Base-by-base conservation (phyloP, 2,113 vertebrate genomes). In the Cryptoleucopteryx plumbea region DNA sequence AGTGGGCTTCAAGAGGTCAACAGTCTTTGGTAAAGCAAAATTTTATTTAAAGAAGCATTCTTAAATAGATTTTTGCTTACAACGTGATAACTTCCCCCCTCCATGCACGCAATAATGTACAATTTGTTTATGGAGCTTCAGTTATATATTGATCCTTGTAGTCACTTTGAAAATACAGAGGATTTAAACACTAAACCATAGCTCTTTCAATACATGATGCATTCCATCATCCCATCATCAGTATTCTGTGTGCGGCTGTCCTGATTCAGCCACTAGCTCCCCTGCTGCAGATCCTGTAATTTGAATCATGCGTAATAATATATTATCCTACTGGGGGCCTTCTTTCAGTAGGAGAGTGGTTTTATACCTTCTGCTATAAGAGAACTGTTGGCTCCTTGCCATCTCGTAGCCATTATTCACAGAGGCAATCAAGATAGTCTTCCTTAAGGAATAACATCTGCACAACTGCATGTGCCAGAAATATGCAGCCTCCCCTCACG, bases 291-390 rank as follows among this genome's bases (percentile, higher is more conserved):
- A 98, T 98, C 97, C 98, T 98, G 98, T 98, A 98, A 98, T 98
- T 98, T 98, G 98, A 98, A 98, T 98, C 98, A 98, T 98, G 98
- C 95, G 97, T 98, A 98, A 98, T 98, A 98, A 98, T 98, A 98
- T 98, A 98, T 98, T 98, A 98, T 98, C 97, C 98, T 98, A 98
- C 98, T 95, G 98, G 98, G 98, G 98, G 94, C 97, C 97, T 98
- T 98, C 97, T 98, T 98, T 98, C 98, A 97, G 97, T 98, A 98
- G 97, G 95, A 98, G 98, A 98, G 98, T 98, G 98, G 97, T 98
- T 98, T 97, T 98, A 97, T 98, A 98, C 97, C 98, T 98, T 98
- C 94, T 98, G 94, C 97, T 98, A 88, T 97, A 97, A 98, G 97
- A 97, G 98, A 98, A 97, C 96, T 97, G 96, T 95, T 98, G 98